Evolutionary conservation across 1,140 invertebrate genomes (phyloP).

Genomic region (Matsumurasca onukii): DNA sequence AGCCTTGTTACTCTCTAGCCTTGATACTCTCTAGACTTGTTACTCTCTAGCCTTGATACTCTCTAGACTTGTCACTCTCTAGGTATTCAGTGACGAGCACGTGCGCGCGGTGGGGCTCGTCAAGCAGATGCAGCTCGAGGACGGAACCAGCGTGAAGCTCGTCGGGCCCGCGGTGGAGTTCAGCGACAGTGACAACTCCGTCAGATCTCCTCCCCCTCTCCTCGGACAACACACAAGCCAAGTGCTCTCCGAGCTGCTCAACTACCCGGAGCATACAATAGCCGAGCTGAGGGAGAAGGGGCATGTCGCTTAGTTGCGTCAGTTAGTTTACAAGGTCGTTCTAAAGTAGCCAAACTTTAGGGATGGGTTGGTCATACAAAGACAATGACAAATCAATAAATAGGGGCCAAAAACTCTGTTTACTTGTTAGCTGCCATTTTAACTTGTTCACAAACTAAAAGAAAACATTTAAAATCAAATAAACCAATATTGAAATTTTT

Average conservation of each 20-base stretch:
- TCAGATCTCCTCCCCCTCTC: constrained; percentile 73
- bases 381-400: constrained; percentile 13
- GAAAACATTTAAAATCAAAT: no score
- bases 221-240: constrained; percentile 86
- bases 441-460: no score
- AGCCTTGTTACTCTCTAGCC: no score
- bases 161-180: constrained; percentile 86
- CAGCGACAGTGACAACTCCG: constrained; percentile 66
- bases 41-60: no score
- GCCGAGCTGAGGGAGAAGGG: constrained; percentile 54
- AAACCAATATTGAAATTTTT: no score
- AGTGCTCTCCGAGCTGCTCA: constrained; percentile 68
- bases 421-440: no score
- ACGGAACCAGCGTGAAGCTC: constrained; percentile 70
- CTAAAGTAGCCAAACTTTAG: not conserved
- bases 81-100: constrained; percentile 86
- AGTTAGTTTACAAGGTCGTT: no score
- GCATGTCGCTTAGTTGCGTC: constrained; percentile 53
- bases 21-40: no score
- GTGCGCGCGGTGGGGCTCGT: constrained; percentile 74
- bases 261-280: constrained; percentile 64
- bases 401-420: no score
- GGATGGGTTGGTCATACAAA: not conserved
- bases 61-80: no score
- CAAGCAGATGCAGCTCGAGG: constrained; percentile 71